Evolutionary conservation across 1,140 invertebrate genomes (phyloP).

Genomic region (Habropoda laboriosa): DNA sequence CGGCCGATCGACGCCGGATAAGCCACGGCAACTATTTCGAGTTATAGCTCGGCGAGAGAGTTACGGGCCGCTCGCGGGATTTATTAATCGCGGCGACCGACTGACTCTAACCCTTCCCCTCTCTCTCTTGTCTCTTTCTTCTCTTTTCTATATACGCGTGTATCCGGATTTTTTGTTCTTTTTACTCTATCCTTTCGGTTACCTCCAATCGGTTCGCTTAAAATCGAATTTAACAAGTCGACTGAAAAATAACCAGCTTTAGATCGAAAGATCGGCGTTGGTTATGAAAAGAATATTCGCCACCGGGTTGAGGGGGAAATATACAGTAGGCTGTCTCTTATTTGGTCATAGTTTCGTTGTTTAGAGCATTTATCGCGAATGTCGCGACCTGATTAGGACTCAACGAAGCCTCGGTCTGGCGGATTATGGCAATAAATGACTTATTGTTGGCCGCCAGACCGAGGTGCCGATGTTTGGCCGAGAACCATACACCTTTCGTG

Average conservation of each 20-base stretch:
- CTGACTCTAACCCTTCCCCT: background rate
- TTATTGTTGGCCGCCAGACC: no score
- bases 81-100: conserved; percentile 63
- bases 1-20: conserved; percentile 72
- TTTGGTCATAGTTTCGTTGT: no score
- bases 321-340: no score
- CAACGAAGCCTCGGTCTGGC: no score
- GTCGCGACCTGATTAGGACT: no score
- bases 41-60: conserved; percentile 69
- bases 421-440: no score
- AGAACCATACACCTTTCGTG: no score
- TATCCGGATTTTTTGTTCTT: background rate
- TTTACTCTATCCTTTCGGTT: background rate
- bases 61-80: conserved; percentile 64
- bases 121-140: background rate
- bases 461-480: no score
- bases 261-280: no score
- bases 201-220: conserved; percentile 13
- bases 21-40: conserved; percentile 75
- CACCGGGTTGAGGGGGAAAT: conserved; percentile 4
- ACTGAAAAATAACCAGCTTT: background rate
- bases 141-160: no score
- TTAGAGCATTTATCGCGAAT: conserved; percentile 34
- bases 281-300: background rate
- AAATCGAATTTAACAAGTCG: conserved; percentile 32